Percentiles rank a stretch among this genome's conserved stretches.
Conservation (phyloP, 2,113 vertebrate species). For the Petrocephalus zakoni region DNA sequence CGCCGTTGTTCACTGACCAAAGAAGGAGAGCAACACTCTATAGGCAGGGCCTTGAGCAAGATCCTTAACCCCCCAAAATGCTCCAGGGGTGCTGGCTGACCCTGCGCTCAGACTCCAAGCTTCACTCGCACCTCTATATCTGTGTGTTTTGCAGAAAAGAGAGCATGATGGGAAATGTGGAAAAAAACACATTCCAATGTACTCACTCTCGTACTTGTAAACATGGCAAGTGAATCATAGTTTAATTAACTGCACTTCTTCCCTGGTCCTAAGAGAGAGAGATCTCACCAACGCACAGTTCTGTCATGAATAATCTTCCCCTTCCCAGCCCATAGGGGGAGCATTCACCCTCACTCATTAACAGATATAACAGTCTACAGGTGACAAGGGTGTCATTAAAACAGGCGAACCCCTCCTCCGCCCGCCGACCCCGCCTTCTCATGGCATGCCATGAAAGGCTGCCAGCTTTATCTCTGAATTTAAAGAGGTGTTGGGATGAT, state of each 20-base stretch:
- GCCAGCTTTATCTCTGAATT: constrained; percentile 30
- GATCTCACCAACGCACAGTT: not conserved
- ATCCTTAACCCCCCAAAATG: not conserved
- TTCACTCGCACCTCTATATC: not conserved
- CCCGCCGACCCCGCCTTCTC: not conserved
- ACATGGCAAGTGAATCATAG: not conserved
- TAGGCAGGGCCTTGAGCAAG: not conserved
- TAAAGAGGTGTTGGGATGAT: constrained; percentile 36
- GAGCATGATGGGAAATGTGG: not conserved
- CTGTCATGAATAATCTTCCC: not conserved
- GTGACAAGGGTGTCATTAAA: not conserved
- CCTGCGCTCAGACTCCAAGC: too few relatives aligned
- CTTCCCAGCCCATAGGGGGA: not conserved
- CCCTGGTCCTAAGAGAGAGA: not conserved
- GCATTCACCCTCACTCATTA: not conserved
- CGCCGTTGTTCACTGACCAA: not conserved
- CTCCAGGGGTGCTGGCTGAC: not conserved
- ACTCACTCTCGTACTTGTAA: not conserved
- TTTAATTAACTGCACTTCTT: not conserved
- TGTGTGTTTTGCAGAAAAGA: not conserved
- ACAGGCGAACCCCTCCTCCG: not conserved
- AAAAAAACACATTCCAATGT: not conserved
- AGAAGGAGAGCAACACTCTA: not conserved
- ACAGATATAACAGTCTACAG: not conserved
- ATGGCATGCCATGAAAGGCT: constrained; percentile 8